Percentiles rank a stretch among this genome's conserved stretches.
Evolutionary conservation across 2,888 invertebrate genomes (phyloP).

Genomic region (Agriopis marginaria): DNA sequence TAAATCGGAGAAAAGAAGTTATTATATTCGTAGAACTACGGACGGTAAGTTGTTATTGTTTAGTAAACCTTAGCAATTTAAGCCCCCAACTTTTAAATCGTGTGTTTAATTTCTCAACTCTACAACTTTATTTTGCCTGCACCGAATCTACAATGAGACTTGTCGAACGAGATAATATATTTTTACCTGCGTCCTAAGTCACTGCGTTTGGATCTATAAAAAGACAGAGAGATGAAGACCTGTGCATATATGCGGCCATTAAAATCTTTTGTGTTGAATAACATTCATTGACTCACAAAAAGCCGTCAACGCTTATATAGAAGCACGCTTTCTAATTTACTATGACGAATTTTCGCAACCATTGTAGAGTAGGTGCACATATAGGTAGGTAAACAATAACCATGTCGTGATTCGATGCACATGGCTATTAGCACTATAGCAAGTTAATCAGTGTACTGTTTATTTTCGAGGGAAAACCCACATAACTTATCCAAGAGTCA

Average conservation of each 20-base stretch:
- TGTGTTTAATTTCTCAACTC: constrained; percentile 28
- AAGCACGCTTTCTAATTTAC: constrained; percentile 81
- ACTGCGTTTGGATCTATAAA: constrained; percentile 11
- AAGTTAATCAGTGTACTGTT: constrained; percentile 7
- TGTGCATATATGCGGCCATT: constrained; percentile 20
- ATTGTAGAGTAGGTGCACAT: constrained; percentile 45
- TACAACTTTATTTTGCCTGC: constrained; percentile 33
- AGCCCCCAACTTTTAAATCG: constrained; percentile 11
- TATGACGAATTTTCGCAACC: constrained; percentile 75
- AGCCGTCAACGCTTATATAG: constrained; percentile 54
- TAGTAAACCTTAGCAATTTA: constrained; percentile 30
- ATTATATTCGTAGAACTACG: constrained; percentile 21
- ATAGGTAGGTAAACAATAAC: constrained; percentile 47
- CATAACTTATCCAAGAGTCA: constrained; percentile 3
- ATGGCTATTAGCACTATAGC: constrained; percentile 39
- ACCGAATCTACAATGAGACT: constrained; percentile 15
- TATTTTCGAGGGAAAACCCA: constrained; percentile 21
- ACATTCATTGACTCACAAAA: constrained; percentile 39
- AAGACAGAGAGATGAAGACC: constrained; percentile 24
- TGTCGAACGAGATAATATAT: constrained; percentile 29
- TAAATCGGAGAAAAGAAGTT: constrained; percentile 16
- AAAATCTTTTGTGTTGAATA: constrained; percentile 37
- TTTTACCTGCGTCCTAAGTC: constrained; percentile 38
- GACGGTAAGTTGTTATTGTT: constrained; percentile 46
- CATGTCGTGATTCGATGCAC: constrained; percentile 59